Conservation (phyloP, 2,113 vertebrate species). For the Chionomys nivalis region DNA sequence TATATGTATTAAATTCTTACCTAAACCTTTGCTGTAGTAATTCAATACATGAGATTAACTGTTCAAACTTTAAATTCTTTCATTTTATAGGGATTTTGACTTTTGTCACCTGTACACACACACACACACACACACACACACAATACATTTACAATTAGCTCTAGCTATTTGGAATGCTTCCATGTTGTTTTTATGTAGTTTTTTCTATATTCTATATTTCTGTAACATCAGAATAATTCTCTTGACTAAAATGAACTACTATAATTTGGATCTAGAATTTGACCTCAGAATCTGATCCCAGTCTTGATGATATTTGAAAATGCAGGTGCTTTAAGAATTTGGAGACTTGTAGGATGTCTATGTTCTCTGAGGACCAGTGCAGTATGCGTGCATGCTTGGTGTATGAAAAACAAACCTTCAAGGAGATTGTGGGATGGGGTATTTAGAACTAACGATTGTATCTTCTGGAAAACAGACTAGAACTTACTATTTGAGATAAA, state of each 20-base stretch:
- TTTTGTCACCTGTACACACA: neutral
- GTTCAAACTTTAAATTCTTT: neutral
- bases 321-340: neutral
- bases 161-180: neutral
- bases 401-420: neutral
- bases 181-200: neutral
- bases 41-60: neutral
- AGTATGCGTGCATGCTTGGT: no score
- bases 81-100: neutral
- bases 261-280: neutral
- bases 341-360: accelerated
- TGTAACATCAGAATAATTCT: neutral
- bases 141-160: neutral
- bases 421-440: neutral
- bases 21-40: neutral
- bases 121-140: neutral
- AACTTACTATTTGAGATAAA: neutral
- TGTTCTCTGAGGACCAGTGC: neutral
- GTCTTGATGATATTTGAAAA: neutral
- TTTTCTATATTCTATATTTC: neutral
- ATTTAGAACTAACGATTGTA: no score
- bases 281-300: neutral
- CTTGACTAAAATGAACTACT: neutral
- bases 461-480: neutral
- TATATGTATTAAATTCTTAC: neutral